phyloP scores from a whole-genome alignment of 1,140 invertebrate genomes.

The Drosophila novamexicana region DNA sequence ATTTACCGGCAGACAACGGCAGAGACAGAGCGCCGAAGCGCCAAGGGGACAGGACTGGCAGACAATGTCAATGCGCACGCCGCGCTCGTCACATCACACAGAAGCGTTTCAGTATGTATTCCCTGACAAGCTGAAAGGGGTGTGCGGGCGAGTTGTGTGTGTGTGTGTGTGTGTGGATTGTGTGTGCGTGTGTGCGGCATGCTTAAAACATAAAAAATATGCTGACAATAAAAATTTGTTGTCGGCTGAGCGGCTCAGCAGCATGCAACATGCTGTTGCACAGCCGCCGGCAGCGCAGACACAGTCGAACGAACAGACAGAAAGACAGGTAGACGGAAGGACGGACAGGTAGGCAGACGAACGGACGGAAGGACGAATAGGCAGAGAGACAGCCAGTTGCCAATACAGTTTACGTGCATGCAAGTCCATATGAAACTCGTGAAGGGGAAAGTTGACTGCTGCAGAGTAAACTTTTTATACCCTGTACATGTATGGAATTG shows the following conservation, averaged over 20 bases:
- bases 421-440: conserved; percentile 11
- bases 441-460: conserved; percentile 32
- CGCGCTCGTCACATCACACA: conserved; percentile 65
- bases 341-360: conserved; percentile 11
- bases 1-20: conserved; percentile 66
- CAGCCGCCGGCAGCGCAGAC: conserved; percentile 54
- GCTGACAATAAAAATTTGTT: conserved; percentile 81
- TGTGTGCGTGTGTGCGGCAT: conserved; percentile 14
- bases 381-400: background rate
- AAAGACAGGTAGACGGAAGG: conserved; percentile 8
- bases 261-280: conserved; percentile 81
- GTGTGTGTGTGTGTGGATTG: no score
- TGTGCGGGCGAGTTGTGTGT: background rate
- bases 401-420: conserved; percentile 28
- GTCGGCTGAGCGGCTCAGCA: conserved; percentile 66
- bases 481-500: background rate
- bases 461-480: conserved; percentile 26
- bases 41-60: conserved; percentile 9
- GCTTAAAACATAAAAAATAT: conserved; percentile 77
- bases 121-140: background rate
- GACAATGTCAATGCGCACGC: conserved; percentile 71
- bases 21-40: conserved; percentile 18
- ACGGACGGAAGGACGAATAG: background rate
- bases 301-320: background rate
- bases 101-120: conserved; percentile 32